These are phyloP conservation scores for Drosophila mettleri DNA, from an alignment of 2,888 invertebrate species.

Conservation along the genomic window DNA sequence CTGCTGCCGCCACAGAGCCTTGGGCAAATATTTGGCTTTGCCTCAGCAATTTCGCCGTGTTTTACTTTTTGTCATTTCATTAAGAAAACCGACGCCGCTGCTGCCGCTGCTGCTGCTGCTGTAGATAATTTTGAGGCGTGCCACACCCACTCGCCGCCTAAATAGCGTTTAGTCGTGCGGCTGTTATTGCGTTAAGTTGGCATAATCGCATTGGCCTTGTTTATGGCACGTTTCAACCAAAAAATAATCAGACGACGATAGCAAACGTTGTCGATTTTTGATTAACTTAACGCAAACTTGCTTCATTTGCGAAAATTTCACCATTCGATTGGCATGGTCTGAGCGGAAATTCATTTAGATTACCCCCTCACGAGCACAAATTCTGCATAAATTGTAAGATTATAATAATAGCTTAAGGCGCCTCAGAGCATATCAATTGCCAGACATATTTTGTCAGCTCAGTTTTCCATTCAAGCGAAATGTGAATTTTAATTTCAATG, in stretches of 20 bases:
- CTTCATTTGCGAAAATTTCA: slow-evolving; percentile 9
- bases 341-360: slow-evolving; percentile 19
- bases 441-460: background rate
- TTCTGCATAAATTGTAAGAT: slow-evolving; percentile 6
- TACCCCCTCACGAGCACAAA: background rate
- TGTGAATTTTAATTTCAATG: slow-evolving; percentile 8
- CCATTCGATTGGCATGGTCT: slow-evolving; percentile 12
- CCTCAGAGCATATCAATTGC: slow-evolving; percentile 1
- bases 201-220: slow-evolving; percentile 61
- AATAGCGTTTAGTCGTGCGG: slow-evolving; percentile 50
- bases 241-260: slow-evolving; percentile 53
- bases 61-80: slow-evolving; percentile 73
- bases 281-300: slow-evolving; percentile 56
- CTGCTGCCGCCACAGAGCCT: slow-evolving; percentile 43
- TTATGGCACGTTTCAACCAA: slow-evolving; percentile 59
- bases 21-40: slow-evolving; percentile 66
- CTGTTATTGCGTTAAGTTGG: slow-evolving; percentile 37
- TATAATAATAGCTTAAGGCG: slow-evolving; percentile 2
- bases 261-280: slow-evolving; percentile 51
- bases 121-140: slow-evolving; percentile 22
- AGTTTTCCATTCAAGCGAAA: background rate
- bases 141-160: background rate
- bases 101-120: slow-evolving; percentile 23
- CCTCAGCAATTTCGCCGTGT: slow-evolving; percentile 61
- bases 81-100: slow-evolving; percentile 51